These are phyloP conservation scores for Sterna hirundo DNA, from an alignment of 2,113 vertebrate genomes.

Conservation along the genomic window DNA sequence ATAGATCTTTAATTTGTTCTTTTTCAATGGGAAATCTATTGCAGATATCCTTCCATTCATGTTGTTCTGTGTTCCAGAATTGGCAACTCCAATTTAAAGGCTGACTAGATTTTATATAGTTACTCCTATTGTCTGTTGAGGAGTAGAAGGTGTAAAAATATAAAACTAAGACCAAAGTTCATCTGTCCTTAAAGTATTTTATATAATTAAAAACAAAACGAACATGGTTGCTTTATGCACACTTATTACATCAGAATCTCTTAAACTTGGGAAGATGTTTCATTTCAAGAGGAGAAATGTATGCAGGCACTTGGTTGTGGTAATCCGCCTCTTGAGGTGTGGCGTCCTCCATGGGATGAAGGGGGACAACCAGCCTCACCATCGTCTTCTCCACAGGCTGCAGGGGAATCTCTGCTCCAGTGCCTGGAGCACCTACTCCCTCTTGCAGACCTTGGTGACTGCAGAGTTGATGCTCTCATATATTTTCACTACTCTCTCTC, in stretches of 20 bases:
- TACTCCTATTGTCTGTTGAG: background rate
- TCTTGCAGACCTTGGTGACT: background rate
- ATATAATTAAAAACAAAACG: background rate
- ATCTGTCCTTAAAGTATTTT: background rate
- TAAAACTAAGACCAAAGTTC: background rate
- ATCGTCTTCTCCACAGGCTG: background rate
- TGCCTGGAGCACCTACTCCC: background rate
- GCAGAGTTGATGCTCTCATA: background rate
- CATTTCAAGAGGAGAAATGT: background rate
- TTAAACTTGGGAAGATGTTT: background rate
- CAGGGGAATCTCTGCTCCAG: background rate
- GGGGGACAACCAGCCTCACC: no score
- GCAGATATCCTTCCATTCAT: background rate
- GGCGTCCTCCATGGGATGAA: background rate
- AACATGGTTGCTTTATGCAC: background rate
- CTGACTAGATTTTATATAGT: background rate
- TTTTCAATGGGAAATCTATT: background rate
- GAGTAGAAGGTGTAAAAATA: background rate
- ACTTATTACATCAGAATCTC: background rate
- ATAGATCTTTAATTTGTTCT: background rate
- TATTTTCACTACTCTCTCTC: background rate
- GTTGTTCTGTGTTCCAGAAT: background rate
- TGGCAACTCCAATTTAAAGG: background rate
- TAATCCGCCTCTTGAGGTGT: background rate
- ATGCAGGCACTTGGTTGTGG: background rate